These are phyloP conservation scores for Oedothorax gibbosus DNA, from an alignment of 1,140 invertebrate species.

Conservation along the genomic window DNA sequence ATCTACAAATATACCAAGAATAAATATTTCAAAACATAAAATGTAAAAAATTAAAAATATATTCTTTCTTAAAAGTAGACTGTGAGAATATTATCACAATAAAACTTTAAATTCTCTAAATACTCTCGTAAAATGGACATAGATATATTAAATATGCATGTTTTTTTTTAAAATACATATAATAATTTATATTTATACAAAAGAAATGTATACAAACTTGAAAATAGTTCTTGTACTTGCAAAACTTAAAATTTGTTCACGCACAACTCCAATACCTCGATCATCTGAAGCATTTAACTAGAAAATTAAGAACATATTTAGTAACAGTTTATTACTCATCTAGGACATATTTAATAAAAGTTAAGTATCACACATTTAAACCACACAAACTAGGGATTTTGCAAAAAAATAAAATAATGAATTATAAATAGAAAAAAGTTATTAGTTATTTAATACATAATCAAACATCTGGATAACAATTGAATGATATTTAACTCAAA, in stretches of 20 bases:
- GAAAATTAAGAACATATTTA: neutral
- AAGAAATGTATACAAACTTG: constrained; percentile 70
- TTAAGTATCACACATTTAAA: too few species aligned
- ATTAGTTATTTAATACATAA: too few species aligned
- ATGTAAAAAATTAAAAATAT: neutral
- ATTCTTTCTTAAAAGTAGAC: too few species aligned
- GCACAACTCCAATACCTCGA: constrained; percentile 95
- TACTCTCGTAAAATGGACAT: neutral
- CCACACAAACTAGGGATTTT: too few species aligned
- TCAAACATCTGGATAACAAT: too few species aligned
- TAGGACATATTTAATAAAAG: neutral
- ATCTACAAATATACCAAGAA: constrained; percentile 66
- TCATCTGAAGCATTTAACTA: constrained; percentile 99
- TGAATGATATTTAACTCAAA: too few species aligned
- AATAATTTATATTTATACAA: neutral
- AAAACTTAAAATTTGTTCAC: constrained; percentile 97
- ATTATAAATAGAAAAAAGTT: too few species aligned
- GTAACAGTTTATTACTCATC: neutral
- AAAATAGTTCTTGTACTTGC: constrained; percentile 97
- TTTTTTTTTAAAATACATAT: neutral
- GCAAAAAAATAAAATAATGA: too few species aligned
- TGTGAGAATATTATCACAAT: too few species aligned
- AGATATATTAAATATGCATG: neutral
- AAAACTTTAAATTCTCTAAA: too few species aligned
- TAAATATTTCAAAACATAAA: neutral